phyloP scores from a whole-genome alignment of 2,113 vertebrate species.

The Spea multiplicata region DNA sequence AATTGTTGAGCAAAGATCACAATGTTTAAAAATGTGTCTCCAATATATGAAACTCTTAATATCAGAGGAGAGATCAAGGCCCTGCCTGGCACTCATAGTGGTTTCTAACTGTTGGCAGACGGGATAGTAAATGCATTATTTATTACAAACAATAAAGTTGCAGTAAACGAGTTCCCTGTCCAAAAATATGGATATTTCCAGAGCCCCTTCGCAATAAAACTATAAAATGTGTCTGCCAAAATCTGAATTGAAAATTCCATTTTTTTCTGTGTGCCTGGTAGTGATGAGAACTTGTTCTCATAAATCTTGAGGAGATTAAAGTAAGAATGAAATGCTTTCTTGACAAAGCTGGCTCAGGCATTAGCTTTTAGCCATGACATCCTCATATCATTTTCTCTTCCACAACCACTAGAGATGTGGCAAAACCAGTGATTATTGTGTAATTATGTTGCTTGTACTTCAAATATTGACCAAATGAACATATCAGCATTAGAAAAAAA shows the following conservation, averaged over 20 bases:
- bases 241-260: conserved; percentile 57
- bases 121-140: conserved; percentile 49
- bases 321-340: conserved; percentile 62
- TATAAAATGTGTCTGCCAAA: conserved; percentile 44
- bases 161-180: conserved; percentile 46
- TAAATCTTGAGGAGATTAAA: conserved; percentile 65
- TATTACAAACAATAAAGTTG: conserved; percentile 50
- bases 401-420: conserved; percentile 60
- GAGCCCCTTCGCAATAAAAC: conserved; percentile 37
- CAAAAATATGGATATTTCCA: conserved; percentile 51
- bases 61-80: conserved; percentile 50
- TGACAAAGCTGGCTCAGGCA: conserved; percentile 60
- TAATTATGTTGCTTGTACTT: neutral
- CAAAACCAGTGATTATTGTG: neutral
- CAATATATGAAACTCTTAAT: conserved; percentile 52
- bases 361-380: conserved; percentile 63
- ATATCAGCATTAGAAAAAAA: too few relatives aligned
- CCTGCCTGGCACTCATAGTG: conserved; percentile 44
- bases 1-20: conserved; percentile 39
- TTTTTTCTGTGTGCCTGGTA: conserved; percentile 57
- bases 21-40: conserved; percentile 61
- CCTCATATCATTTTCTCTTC: conserved; percentile 60
- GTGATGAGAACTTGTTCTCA: conserved; percentile 56
- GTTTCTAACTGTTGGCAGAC: conserved; percentile 57
- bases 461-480: too few relatives aligned